These are phyloP conservation scores for Drosophila kurseongensis DNA, from an alignment of 1,140 invertebrate species.

Conservation along the genomic window DNA sequence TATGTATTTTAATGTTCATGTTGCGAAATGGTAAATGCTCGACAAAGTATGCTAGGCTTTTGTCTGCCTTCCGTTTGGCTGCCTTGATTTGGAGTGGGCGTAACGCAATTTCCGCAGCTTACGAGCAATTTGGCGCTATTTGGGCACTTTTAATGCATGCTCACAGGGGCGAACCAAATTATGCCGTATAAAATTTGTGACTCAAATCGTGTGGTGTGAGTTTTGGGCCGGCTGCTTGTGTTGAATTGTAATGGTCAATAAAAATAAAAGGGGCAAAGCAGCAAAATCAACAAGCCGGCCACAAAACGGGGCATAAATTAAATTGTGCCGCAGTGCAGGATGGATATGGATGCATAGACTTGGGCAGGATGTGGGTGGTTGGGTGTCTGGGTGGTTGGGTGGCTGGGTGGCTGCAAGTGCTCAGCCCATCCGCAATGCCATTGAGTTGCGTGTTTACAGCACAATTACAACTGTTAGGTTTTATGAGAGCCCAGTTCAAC, in stretches of 20 bases:
- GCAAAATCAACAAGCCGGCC: slow-evolving; percentile 75
- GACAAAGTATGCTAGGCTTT: slow-evolving; percentile 44
- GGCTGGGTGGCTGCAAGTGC: slow-evolving; percentile 30
- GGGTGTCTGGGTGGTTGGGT: background rate
- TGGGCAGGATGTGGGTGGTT: slow-evolving; percentile 3
- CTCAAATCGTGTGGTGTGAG: slow-evolving; percentile 28
- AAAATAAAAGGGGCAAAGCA: slow-evolving; percentile 67
- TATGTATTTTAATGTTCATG: slow-evolving; percentile 42
- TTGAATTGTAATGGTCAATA: slow-evolving; percentile 73
- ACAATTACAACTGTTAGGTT: slow-evolving; percentile 81
- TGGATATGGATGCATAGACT: slow-evolving; percentile 26
- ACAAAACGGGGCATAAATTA: slow-evolving; percentile 73
- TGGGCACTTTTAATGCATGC: slow-evolving; percentile 51
- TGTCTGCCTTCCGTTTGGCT: slow-evolving; percentile 25
- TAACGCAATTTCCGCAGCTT: slow-evolving; percentile 61
- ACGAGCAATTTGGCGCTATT: slow-evolving; percentile 69
- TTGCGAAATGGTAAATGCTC: slow-evolving; percentile 44
- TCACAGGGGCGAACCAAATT: slow-evolving; percentile 65
- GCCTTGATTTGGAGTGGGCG: slow-evolving; percentile 13
- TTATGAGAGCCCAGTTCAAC: slow-evolving; percentile 68
- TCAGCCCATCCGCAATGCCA: slow-evolving; percentile 66
- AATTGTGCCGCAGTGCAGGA: slow-evolving; percentile 72
- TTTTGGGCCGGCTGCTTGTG: slow-evolving; percentile 12
- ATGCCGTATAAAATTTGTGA: slow-evolving; percentile 66
- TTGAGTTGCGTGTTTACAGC: slow-evolving; percentile 82